Evolutionary conservation across 2,888 invertebrate genomes (phyloP), one percentile per base, ranked within the genome.

Genomic region (Plusia festucae): DNA sequence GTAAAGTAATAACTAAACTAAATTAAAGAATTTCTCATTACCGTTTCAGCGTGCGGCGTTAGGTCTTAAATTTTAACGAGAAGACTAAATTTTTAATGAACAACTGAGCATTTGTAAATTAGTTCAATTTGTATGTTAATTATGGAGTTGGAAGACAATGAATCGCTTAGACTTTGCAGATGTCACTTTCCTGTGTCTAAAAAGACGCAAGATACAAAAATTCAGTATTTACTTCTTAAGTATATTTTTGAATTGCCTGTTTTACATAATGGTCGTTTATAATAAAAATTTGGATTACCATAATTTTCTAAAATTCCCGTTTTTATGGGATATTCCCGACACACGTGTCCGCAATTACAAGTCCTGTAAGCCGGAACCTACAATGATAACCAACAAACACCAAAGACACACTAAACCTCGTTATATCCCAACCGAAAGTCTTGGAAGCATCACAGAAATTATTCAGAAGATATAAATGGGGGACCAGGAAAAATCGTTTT

Each of bases 111-210:
- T 67, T 80, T 79, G 81, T 79, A 80, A 80, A 84, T 85, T 75
- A 82, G 81, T 82, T 83, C 79, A 78, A 83, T 85, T 85, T 84
- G 80, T 74, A 85, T 85, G 85, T 72, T 74, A 85, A 85, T 85
- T 72, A 70, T 61, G 58, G 64, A 70, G 63, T 65, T 76, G 64
- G 65, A 60, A 68, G 76, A 79, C 80, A 78, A 78, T 76, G 54
- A 57, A 52, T 56, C 40, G 55, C 20, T 66, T 27, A 20, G 27
- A 66, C 71, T 63, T 65, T 53, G 64, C 78, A 74, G 73, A 73
- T 68, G 69, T 60, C 65, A 71, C 71, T 64, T 69, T 65, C 22
- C 56, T 58, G 58, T 52, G 46, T 2, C 57, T 53, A 15, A 18
- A 13, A 22, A 32, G 15, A 16, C 30, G 58, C 22, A 24, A n/a